Conservation (phyloP, 2,113 vertebrate genomes). For the Loxodonta africana region DNA sequence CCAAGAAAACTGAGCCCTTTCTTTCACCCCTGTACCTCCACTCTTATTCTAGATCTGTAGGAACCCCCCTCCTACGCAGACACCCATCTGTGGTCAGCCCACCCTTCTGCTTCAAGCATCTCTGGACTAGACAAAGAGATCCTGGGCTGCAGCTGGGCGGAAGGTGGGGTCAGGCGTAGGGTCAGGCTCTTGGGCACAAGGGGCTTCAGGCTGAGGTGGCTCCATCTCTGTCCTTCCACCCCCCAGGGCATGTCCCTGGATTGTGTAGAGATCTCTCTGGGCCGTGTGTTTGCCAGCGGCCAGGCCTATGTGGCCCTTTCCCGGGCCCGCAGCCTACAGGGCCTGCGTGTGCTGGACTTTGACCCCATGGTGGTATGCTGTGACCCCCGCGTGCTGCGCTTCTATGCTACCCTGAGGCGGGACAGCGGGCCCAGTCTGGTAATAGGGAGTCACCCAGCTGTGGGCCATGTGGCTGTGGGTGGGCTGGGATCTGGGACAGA, state of each 20-base stretch:
- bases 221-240: background rate
- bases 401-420: slow-evolving; percentile 91
- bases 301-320: slow-evolving; percentile 98
- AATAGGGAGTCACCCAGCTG: slow-evolving; percentile 50
- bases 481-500: background rate
- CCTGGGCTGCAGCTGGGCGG: background rate
- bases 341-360: slow-evolving; percentile 97
- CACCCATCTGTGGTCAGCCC: background rate
- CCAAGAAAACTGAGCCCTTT: background rate
- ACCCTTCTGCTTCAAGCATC: background rate
- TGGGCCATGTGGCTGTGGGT: background rate
- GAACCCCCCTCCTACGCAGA: background rate
- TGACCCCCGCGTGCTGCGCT: slow-evolving; percentile 92
- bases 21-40: background rate
- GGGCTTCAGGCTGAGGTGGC: background rate
- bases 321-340: slow-evolving; percentile 93
- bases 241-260: slow-evolving; percentile 80
- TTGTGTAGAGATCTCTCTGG: slow-evolving; percentile 88
- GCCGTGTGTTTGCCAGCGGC: slow-evolving; percentile 96
- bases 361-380: slow-evolving; percentile 94
- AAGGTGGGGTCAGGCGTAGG: background rate
- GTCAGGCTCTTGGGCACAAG: background rate
- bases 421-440: slow-evolving; percentile 89
- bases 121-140: background rate
- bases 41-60: background rate